Base-by-base conservation (phyloP, 2,888 invertebrate species). In the Spodoptera exigua region DNA sequence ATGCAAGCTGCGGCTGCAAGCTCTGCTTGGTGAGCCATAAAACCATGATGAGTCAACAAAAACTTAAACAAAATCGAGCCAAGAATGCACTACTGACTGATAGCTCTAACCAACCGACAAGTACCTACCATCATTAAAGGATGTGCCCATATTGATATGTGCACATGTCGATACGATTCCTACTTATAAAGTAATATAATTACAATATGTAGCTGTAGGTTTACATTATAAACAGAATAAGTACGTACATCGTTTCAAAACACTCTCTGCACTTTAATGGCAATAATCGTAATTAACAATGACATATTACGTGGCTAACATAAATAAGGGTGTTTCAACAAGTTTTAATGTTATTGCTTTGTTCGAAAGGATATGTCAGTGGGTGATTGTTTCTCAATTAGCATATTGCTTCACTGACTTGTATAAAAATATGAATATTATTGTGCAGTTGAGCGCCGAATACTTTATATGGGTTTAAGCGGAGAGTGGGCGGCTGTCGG, bases 391-490 rank as follows among this genome's bases (percentile, higher is more conserved):
- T 85, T 85, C 85, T 61, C 84, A 88, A 89, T 89, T 87, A 88
- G 86, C 85, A 85, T 85, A 85, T 90, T 88, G 85, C 90, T 80
- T 84, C 85, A 89, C 77, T 81, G 79, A 71, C 80, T 76, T 78
- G 76, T 86, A 86, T 87, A 90, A 92, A 91, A 92, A 90, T 90
- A 91, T 91, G 86, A 89, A 89, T 91, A 91, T 89, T 85, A 83
- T 85, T 86, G 83, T 89, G 86, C 81, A 88, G 83, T 86, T 85
- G 86, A 87, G 82, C 81, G 77, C 81, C 83, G 85, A 87, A 88
- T 86, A 87, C 93, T 92, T 81, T 90, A 93, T 92, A 93, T 91
- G 93, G 93, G 83, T 83, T 92, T 92, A 91, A 92, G 85, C 80
- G 78, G 85, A 87, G 90, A 91, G 93, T 94, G 92, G 93, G 93